Evolutionary conservation across 2,888 invertebrate species (phyloP).

Genomic region (Phaonia tiefii): DNA sequence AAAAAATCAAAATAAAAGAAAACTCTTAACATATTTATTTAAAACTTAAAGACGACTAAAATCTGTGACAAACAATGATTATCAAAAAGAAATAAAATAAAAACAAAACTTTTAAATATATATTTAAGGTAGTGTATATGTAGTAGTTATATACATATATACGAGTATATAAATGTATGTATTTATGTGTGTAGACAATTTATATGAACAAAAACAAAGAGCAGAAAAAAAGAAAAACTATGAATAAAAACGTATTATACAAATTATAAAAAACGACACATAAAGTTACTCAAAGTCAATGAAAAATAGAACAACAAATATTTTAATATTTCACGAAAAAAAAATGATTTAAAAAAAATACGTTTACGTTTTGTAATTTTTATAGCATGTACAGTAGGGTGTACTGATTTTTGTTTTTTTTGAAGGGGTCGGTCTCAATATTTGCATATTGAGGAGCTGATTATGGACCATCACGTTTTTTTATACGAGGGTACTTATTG

Average conservation of each 20-base stretch:
- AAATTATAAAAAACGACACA: constrained; percentile 24
- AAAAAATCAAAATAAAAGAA: constrained; percentile 18
- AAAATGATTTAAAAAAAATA: constrained; percentile 14
- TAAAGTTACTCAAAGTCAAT: constrained; percentile 53
- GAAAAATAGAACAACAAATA: constrained; percentile 20
- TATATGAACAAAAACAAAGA: constrained; percentile 28
- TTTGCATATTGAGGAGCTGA: too few relatives aligned
- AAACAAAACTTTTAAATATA: constrained; percentile 45
- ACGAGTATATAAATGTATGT: constrained; percentile 33
- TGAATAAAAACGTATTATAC: constrained; percentile 37
- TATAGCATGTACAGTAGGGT: too few relatives aligned
- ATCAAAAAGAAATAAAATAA: constrained; percentile 21
- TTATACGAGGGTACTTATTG: too few relatives aligned
- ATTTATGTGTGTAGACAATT: constrained; percentile 55
- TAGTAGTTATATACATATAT: constrained; percentile 42
- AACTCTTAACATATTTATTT: constrained; percentile 12
- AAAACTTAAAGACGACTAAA: constrained; percentile 21
- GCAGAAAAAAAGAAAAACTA: constrained; percentile 3
- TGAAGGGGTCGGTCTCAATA: too few relatives aligned
- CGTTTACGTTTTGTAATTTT: constrained; percentile 20
- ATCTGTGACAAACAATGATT: constrained; percentile 36
- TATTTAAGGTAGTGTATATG: constrained; percentile 37
- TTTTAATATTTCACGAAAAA: constrained; percentile 34
- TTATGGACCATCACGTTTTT: too few relatives aligned
- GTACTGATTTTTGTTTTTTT: too few relatives aligned